Evolutionary conservation across 2,797 vertebrate genomes (phyloP).

Genomic region (Coccyzus lansbergi): DNA sequence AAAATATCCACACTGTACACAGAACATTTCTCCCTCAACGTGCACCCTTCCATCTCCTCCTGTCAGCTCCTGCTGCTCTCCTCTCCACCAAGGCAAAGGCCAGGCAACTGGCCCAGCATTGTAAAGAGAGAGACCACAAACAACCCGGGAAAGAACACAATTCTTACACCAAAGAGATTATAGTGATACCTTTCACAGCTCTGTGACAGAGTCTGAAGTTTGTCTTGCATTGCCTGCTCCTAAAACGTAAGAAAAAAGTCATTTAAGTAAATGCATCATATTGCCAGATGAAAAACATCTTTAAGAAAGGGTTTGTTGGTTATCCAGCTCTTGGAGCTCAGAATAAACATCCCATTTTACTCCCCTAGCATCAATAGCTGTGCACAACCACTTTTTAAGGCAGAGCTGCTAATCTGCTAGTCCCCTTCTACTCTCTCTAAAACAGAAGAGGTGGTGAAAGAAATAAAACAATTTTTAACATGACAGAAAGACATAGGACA

Average conservation of each 20-base stretch:
- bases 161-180: not conserved
- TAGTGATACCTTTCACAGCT: conserved; percentile 78
- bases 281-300: not conserved
- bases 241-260: conserved; percentile 65
- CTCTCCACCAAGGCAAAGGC: not conserved
- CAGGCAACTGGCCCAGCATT: not conserved
- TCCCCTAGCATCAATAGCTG: not conserved
- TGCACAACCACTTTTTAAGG: not conserved
- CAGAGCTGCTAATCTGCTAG: not conserved
- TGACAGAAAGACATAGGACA: not conserved
- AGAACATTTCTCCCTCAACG: not conserved
- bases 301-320: not conserved
- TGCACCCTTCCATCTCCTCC: not conserved
- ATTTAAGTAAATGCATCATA: not conserved
- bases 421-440: not conserved
- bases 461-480: not conserved
- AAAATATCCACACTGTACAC: not conserved
- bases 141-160: not conserved
- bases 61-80: not conserved
- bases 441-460: not conserved
- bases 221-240: conserved; percentile 77
- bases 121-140: not conserved
- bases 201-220: conserved; percentile 70
- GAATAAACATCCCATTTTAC: not conserved
- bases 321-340: not conserved